Conservation (phyloP, 2,113 vertebrate species). For the Herpailurus yagouaroundi region DNA sequence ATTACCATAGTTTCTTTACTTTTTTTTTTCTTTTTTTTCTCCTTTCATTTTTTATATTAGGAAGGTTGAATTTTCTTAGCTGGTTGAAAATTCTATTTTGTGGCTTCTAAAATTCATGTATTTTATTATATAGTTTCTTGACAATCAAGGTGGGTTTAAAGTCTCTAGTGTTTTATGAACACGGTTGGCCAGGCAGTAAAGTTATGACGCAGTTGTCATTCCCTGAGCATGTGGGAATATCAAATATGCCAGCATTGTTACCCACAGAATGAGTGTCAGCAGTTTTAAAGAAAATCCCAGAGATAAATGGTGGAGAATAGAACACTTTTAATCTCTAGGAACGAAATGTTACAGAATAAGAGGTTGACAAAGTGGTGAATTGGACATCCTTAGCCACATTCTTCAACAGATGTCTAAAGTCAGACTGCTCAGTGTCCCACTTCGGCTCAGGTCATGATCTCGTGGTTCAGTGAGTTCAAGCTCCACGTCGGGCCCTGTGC, state of each 20-base stretch:
- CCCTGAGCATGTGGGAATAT: neutral
- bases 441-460: no score
- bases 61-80: neutral
- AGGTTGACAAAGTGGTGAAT: neutral
- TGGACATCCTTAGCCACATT: neutral
- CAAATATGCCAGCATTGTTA: neutral
- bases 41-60: neutral
- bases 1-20: neutral
- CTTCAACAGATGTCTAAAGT: neutral
- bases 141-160: neutral
- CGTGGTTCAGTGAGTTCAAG: no score
- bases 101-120: neutral
- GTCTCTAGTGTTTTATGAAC: neutral
- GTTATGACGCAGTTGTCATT: neutral
- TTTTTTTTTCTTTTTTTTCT: neutral
- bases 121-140: constrained; percentile 21
- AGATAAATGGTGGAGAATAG: neutral
- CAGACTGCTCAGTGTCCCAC: neutral
- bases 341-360: neutral
- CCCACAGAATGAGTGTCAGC: neutral
- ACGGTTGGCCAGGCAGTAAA: neutral
- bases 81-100: neutral
- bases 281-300: neutral
- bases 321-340: neutral
- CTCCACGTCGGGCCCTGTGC: no score